These are phyloP conservation scores for Plectus sambesii DNA, from an alignment of 1,140 invertebrate species.

Conservation along the genomic window DNA sequence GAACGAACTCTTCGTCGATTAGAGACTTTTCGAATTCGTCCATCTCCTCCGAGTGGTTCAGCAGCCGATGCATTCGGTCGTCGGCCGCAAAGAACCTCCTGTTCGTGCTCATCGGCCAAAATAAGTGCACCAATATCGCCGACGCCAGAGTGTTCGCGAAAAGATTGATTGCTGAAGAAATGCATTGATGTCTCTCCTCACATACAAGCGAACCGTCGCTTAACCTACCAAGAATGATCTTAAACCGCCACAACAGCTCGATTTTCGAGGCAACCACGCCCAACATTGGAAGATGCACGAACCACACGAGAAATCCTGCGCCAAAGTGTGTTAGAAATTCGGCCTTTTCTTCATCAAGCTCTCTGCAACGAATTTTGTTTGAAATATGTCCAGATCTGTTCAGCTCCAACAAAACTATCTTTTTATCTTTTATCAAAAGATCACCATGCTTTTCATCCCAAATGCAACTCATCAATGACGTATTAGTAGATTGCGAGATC, in stretches of 20 bases:
- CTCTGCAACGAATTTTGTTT: slow-evolving; percentile 16
- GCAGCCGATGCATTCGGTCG: slow-evolving; percentile 13
- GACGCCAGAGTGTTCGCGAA: slow-evolving; percentile 85
- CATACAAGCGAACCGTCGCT: neutral
- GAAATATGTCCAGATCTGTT: too few species aligned
- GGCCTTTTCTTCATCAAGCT: slow-evolving; percentile 59
- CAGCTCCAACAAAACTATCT: too few species aligned
- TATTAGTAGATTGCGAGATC: too few species aligned
- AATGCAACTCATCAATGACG: too few species aligned
- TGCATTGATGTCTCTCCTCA: slow-evolving; percentile 10
- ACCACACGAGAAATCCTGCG: slow-evolving; percentile 92
- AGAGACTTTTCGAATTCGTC: slow-evolving; percentile 21
- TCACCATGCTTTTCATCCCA: too few species aligned
- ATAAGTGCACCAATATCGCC: slow-evolving; percentile 77
- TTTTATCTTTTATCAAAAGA: too few species aligned
- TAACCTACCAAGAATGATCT: slow-evolving; percentile 71
- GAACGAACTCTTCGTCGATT: too few species aligned
- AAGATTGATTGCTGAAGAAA: slow-evolving; percentile 69
- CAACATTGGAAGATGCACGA: slow-evolving; percentile 85
- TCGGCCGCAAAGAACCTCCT: slow-evolving; percentile 16
- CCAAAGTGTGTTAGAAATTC: slow-evolving; percentile 85
- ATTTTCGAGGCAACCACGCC: slow-evolving; percentile 83
- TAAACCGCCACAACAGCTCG: slow-evolving; percentile 84
- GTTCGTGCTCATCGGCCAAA: slow-evolving; percentile 67
- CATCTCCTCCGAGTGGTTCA: slow-evolving; percentile 16